Base-by-base conservation (phyloP, 2,888 invertebrate species). In the Thecocarcelia acutangulata region DNA sequence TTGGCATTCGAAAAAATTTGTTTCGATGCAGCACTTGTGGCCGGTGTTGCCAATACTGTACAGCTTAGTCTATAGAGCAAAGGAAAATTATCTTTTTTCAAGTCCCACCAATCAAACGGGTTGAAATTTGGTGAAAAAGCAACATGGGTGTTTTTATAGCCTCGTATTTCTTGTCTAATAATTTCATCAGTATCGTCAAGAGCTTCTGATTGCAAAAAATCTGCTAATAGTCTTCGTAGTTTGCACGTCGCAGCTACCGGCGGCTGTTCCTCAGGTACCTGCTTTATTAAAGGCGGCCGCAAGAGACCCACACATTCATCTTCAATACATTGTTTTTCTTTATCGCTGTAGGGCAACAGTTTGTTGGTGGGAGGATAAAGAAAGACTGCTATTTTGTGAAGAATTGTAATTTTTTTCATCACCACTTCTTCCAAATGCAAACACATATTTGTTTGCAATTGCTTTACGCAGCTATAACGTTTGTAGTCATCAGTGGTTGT, bases 301-400 rank as follows among this genome's bases (percentile, higher is more conserved):
- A 68, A 56, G 13, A 69, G 37, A 48, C 46, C 37, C 12, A 58
- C 12, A 37, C 69, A 69, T 8, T 56, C 69, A 2, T 19, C n/a
- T 1, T 69, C 56, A 17, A 69, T 19, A 2, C 3, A 33, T 58
- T 33, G 9, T 12, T n/a, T 56, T 46, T 69, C 56, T 2, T 46
- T 13, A 1, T 58, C 33, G 33, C 13, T 56, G 15, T 58, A 48
- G 1, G 33, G 69, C n/a, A 69, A n/a, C 33, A 69, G 28, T 15
- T 58, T 69, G 6, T 58, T 69, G 1, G 69, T 48, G 58, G 69
- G 69, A 19, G 69, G 69, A 46, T 48, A 69, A 12, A 69, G 69
- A 11, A 69, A 69, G 4, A 58, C 46, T 21, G 70, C 59, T 15
- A 70, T 3, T 48, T 59, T 70, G 40, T 70, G 70, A 1, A 59